These are phyloP conservation scores for Muntiacus reevesi DNA, from an alignment of 2,113 vertebrate species.

Conservation along the genomic window DNA sequence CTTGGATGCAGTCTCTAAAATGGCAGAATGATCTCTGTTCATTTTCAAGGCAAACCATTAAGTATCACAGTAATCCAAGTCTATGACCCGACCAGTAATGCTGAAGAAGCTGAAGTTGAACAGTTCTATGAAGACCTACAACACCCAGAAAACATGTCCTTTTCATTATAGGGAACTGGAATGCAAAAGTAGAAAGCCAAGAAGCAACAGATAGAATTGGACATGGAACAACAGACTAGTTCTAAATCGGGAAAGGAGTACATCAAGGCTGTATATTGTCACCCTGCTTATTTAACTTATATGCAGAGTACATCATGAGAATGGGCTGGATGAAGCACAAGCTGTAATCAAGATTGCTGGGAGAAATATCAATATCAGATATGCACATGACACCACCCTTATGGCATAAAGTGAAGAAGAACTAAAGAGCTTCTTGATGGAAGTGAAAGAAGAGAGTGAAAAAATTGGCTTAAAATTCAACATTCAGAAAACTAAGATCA, in stretches of 20 bases:
- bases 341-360: not conserved
- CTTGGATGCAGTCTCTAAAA: not conserved
- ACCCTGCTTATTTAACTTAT: not conserved
- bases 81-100: not conserved
- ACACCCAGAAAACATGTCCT: not conserved
- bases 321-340: not conserved
- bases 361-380: not conserved
- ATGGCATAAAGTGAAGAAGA: not conserved
- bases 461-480: not conserved
- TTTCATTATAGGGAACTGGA: not conserved
- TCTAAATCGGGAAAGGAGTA: not conserved
- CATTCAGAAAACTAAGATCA: not conserved
- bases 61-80: not conserved
- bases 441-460: not conserved
- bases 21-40: not conserved
- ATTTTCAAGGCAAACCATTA: not conserved
- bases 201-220: not conserved
- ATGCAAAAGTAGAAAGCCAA: not conserved
- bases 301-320: not conserved
- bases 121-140: not conserved
- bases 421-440: not conserved
- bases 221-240: not conserved
- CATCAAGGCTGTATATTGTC: not conserved
- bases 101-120: not conserved
- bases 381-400: not conserved